Percentiles rank a stretch among this genome's conserved stretches.
phyloP scores from a whole-genome alignment of 1,140 invertebrate species.

The Kradibia gibbosae region DNA sequence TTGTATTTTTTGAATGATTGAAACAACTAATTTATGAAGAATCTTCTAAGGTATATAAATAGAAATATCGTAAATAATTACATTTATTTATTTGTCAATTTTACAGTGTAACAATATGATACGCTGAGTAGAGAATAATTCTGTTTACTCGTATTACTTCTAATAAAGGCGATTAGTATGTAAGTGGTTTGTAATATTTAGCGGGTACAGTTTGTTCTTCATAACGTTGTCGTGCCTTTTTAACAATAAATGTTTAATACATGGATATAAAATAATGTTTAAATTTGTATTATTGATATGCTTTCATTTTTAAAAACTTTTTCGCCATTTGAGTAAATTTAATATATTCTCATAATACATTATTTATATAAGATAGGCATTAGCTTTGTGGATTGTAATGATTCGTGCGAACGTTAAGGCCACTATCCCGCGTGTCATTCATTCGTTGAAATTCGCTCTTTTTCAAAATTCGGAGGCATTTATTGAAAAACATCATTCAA shows the following conservation, averaged over 20 bases:
- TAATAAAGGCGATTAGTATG: slow-evolving; percentile 70
- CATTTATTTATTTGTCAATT: slow-evolving; percentile 71
- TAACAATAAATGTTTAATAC: slow-evolving; percentile 37
- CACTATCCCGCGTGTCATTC: slow-evolving; percentile 56
- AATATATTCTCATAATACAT: slow-evolving; percentile 52
- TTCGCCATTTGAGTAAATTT: no score
- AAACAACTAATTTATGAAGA: not conserved
- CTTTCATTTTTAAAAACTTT: not conserved
- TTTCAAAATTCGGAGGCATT: not conserved
- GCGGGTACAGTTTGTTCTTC: slow-evolving; percentile 64
- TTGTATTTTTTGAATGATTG: no score
- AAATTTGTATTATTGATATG: not conserved
- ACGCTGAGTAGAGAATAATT: slow-evolving; percentile 67
- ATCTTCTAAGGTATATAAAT: not conserved
- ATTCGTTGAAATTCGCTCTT: not conserved
- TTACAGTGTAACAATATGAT: slow-evolving; percentile 69
- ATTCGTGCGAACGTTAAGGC: slow-evolving; percentile 63
- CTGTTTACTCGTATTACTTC: slow-evolving; percentile 61
- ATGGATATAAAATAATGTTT: slow-evolving; percentile 37
- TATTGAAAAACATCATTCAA: not conserved
- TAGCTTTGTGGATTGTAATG: slow-evolving; percentile 56
- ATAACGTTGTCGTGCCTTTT: slow-evolving; percentile 56
- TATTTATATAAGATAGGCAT: slow-evolving; percentile 55
- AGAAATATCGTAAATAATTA: slow-evolving; percentile 64
- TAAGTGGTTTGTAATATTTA: slow-evolving; percentile 67